Evolutionary conservation across 2,888 invertebrate species (phyloP), one percentile per base, ranked within the genome.

Genomic region (Pheosia tremula): DNA sequence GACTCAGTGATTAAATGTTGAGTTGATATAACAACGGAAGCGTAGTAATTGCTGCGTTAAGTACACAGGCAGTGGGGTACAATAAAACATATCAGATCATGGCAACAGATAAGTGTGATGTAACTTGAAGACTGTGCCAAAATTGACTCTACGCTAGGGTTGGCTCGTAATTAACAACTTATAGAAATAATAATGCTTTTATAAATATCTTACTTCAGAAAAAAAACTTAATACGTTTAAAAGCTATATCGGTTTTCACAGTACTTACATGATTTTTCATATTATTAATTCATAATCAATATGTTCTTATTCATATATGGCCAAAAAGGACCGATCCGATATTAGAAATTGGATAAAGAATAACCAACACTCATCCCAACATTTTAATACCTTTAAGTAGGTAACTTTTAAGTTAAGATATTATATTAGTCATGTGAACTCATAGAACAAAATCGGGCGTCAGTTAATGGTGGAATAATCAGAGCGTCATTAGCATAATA

Each of bases 81-180:
- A 78, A 76, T 81, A 77, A 79, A 79, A 81, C 69, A 78, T 81
- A 83, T 81, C 78, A 72, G 70, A 64, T 68, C 68, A 67, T 75
- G 66, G 70, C 72, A 81, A 82, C 79, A 75, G 80, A 84, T 82
- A 80, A 78, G 69, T 71, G 76, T 85, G 82, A 81, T 80, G 83
- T 79, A 84, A 84, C 76, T 77, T 63, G 63, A 57, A 53, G 63
- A 59, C 61, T 69, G 64, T 66, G 64, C 38, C 55, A 39, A 55
- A 60, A 50, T 39, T 60, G 41, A 41, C 43, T 11, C n/a, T 53
- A 11, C 10, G n/a, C 5, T 36, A 58, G 58, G 58, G 58, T 38
- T 58, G 49, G 2, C 47, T 11, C 47, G 11, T 5, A 47, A 47
- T 47, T 9, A 9, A 47, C 43, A 8, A 9, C 8, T 9, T 43